Evolutionary conservation across 1,140 invertebrate species (phyloP).

Genomic region (Coptotermes formosanus): DNA sequence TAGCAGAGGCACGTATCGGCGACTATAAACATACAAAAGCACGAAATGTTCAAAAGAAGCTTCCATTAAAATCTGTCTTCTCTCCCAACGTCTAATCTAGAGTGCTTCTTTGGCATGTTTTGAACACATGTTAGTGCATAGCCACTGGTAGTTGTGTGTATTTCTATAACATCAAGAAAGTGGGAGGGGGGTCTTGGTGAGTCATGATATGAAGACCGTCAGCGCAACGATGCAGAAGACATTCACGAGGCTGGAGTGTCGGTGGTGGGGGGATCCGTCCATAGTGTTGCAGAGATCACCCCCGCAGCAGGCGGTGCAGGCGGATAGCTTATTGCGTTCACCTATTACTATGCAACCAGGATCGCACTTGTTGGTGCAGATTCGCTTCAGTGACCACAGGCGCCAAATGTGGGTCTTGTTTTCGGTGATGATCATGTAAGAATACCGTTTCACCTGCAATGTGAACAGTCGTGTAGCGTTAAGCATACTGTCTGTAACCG

Average conservation of each 20-base stretch:
- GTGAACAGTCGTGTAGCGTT: too few relatives aligned
- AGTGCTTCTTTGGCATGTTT: too few relatives aligned
- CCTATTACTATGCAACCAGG: conserved; percentile 82
- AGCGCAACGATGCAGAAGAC: background rate
- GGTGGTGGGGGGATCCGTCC: conserved; percentile 39
- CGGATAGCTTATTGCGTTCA: conserved; percentile 79
- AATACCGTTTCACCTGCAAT: conserved; percentile 73
- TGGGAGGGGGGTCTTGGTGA: too few relatives aligned
- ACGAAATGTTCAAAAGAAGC: too few relatives aligned
- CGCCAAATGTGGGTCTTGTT: conserved; percentile 70
- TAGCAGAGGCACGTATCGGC: too few relatives aligned
- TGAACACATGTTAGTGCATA: too few relatives aligned
- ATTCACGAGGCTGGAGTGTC: background rate
- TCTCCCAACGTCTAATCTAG: too few relatives aligned
- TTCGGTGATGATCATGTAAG: conserved; percentile 77
- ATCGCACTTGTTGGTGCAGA: conserved; percentile 78
- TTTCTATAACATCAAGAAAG: too few relatives aligned
- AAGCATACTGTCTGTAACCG: too few relatives aligned
- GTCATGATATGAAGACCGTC: conserved; percentile 20
- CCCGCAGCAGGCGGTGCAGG: conserved; percentile 76
- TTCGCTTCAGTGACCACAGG: conserved; percentile 79
- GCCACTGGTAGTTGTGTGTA: too few relatives aligned
- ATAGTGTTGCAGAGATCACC: conserved; percentile 76
- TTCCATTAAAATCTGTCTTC: too few relatives aligned
- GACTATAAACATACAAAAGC: too few relatives aligned